phyloP scores from a whole-genome alignment of 1,140 invertebrate genomes.

The Cyphomyrmex costatus region DNA sequence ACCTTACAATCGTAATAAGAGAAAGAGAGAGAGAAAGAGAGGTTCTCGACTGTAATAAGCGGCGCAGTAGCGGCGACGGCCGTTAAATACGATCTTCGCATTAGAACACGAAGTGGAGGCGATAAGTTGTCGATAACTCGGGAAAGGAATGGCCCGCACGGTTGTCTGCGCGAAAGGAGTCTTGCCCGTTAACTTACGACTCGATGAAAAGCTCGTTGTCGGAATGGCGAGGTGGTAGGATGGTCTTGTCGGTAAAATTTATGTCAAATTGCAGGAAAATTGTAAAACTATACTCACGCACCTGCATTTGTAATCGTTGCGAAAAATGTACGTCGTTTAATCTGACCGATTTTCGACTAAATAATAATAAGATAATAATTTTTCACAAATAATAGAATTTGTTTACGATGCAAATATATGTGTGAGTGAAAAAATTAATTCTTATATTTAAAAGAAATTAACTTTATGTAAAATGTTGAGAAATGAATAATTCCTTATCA shows the following conservation, averaged over 20 bases:
- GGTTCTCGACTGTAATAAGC: constrained; percentile 57
- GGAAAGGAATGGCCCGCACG: constrained; percentile 36
- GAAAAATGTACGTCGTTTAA: not conserved
- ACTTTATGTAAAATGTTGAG: not conserved
- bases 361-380: not conserved
- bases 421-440: not conserved
- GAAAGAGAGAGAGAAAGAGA: constrained; percentile 5
- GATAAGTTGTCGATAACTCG: constrained; percentile 69
- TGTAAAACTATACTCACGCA: constrained; percentile 39
- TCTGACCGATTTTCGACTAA: constrained; percentile 3
- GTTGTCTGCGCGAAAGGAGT: constrained; percentile 58
- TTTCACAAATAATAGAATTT: not conserved
- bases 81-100: constrained; percentile 70
- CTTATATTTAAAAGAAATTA: not conserved
- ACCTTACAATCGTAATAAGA: constrained; percentile 8
- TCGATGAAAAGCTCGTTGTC: constrained; percentile 86
- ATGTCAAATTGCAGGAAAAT: constrained; percentile 62
- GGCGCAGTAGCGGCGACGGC: constrained; percentile 36
- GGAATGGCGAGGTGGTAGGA: constrained; percentile 18
- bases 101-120: constrained; percentile 65
- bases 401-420: not conserved
- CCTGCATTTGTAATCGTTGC: not conserved
- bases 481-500: not conserved
- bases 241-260: constrained; percentile 18
- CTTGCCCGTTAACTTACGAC: constrained; percentile 82